Evolutionary conservation across 2,888 invertebrate species (phyloP).

Genomic region (Stenolophus ochropezus): DNA sequence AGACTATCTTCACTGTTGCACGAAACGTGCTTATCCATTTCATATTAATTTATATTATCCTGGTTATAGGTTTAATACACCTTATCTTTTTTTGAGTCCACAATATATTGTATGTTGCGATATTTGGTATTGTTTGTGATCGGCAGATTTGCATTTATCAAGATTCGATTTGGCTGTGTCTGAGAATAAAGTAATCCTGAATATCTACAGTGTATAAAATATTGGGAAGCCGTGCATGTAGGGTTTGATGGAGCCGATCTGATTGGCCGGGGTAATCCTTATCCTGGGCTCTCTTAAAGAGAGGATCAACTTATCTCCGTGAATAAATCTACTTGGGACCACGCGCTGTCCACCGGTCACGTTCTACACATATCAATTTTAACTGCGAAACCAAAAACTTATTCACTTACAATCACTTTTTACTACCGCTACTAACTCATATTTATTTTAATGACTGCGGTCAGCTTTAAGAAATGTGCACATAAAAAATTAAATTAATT

Average conservation of each 20-base stretch:
- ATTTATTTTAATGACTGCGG: too few species aligned
- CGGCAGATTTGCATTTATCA: conserved; percentile 21
- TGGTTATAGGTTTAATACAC: too few species aligned
- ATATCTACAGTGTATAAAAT: conserved; percentile 42
- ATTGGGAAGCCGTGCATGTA: conserved; percentile 11
- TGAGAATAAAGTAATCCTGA: conserved; percentile 19
- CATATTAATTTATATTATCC: too few species aligned
- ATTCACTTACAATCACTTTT: conserved; percentile 19
- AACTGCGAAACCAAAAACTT: conserved; percentile 35
- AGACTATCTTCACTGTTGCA: too few species aligned
- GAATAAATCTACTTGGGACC: conserved; percentile 33
- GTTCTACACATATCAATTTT: conserved; percentile 44
- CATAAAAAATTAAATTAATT: too few species aligned
- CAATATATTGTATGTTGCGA: background rate
- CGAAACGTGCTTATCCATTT: too few species aligned
- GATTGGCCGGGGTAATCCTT: conserved; percentile 37
- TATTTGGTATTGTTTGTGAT: background rate
- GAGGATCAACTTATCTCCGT: conserved; percentile 35
- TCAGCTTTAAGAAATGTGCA: too few species aligned
- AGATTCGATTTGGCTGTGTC: conserved; percentile 25
- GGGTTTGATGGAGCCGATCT: conserved; percentile 20
- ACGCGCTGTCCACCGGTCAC: conserved; percentile 31
- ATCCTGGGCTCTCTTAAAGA: background rate
- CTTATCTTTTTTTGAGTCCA: too few species aligned
- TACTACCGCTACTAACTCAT: background rate